Conservation (phyloP, 2,797 vertebrate genomes). For the Microctenopoma stevenorrisi region DNA sequence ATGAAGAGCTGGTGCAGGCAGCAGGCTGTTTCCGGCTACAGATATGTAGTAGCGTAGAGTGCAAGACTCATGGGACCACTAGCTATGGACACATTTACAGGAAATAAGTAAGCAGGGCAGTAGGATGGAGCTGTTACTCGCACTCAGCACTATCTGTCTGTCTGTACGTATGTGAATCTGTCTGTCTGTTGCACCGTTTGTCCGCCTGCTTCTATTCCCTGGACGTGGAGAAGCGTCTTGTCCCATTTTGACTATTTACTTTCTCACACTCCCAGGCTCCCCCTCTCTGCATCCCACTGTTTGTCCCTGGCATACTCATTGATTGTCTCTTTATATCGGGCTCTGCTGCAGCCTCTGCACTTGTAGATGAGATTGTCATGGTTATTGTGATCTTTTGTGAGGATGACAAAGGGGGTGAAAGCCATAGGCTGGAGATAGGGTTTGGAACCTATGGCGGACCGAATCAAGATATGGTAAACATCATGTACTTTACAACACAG, state of each 20-base stretch:
- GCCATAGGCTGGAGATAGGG: conserved; percentile 49
- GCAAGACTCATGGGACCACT: conserved; percentile 52
- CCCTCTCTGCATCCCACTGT: conserved; percentile 54
- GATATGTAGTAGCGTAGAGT: conserved; percentile 48
- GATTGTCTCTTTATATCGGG: conserved; percentile 69
- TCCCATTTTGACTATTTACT: conserved; percentile 74
- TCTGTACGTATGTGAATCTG: conserved; percentile 49
- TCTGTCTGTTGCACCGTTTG: conserved; percentile 20
- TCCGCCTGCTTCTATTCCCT: conserved; percentile 36
- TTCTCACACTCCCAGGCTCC: conserved; percentile 70
- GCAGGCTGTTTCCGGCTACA: conserved; percentile 49
- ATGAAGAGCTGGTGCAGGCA: conserved; percentile 38
- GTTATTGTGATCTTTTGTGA: conserved; percentile 73
- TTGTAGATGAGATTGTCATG: conserved; percentile 77
- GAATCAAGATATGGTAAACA: conserved; percentile 60
- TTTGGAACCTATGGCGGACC: conserved; percentile 37
- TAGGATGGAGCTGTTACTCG: conserved; percentile 41
- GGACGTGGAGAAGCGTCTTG: conserved; percentile 40
- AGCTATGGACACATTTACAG: conserved; percentile 59
- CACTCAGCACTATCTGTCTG: conserved; percentile 29
- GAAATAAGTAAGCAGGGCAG: conserved; percentile 39
- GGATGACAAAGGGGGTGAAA: conserved; percentile 65
- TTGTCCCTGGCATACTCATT: conserved; percentile 57
- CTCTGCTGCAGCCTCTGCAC: conserved; percentile 52
- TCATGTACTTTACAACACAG: conserved; percentile 38